A percentile compares a stretch with the other conserved stretches of the same genome.
phyloP scores from a whole-genome alignment of 92 coral and sea anemone genomes.

The Parazoanthus atlanticus region DNA sequence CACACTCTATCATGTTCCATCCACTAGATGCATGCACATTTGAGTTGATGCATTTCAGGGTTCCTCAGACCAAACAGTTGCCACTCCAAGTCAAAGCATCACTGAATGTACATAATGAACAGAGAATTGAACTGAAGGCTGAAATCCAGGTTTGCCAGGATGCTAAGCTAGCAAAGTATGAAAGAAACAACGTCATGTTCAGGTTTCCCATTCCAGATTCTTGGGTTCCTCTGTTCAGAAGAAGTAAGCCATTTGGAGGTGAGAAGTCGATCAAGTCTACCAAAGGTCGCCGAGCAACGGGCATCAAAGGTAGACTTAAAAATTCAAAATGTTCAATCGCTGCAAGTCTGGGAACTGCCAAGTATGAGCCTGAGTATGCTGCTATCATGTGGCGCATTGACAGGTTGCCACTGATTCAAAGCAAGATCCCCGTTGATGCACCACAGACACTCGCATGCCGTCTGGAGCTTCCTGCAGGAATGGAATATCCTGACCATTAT shows the following conservation, averaged over 20 bases:
- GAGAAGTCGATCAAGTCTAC: slow-evolving; percentile 95
- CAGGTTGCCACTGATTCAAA: slow-evolving; percentile 84
- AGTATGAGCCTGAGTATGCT: slow-evolving; percentile 90
- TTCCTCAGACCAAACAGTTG: slow-evolving; percentile 79
- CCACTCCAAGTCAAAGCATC: slow-evolving; percentile 82
- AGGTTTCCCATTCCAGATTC: slow-evolving; percentile 95
- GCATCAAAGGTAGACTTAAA: slow-evolving; percentile 84
- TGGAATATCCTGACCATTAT: slow-evolving; percentile 86
- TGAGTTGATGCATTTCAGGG: slow-evolving; percentile 98
- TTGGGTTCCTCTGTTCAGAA: slow-evolving; percentile 95
- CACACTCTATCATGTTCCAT: slow-evolving; percentile 86
- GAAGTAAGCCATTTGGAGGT: slow-evolving; percentile 78
- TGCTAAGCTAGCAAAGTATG: slow-evolving; percentile 88
- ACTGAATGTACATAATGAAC: slow-evolving; percentile 79
- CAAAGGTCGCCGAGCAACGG: slow-evolving; percentile 83
- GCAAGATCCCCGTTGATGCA: slow-evolving; percentile 94
- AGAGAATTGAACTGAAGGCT: slow-evolving; percentile 85
- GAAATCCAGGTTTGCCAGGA: slow-evolving; percentile 96
- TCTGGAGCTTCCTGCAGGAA: slow-evolving; percentile 78
- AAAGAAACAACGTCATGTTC: slow-evolving; percentile 85
- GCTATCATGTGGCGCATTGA: slow-evolving; percentile 92
- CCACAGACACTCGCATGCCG: slow-evolving; percentile 84
- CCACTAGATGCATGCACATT: slow-evolving; percentile 98
- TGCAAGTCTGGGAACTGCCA: slow-evolving; percentile 89
- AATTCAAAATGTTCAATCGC: slow-evolving; percentile 86